A percentile compares a stretch with the other conserved stretches of the same genome.
These are phyloP conservation scores for Phrynocephalus guinanensis DNA, from an alignment of 2,797 vertebrate genomes.

Conservation along the genomic window DNA sequence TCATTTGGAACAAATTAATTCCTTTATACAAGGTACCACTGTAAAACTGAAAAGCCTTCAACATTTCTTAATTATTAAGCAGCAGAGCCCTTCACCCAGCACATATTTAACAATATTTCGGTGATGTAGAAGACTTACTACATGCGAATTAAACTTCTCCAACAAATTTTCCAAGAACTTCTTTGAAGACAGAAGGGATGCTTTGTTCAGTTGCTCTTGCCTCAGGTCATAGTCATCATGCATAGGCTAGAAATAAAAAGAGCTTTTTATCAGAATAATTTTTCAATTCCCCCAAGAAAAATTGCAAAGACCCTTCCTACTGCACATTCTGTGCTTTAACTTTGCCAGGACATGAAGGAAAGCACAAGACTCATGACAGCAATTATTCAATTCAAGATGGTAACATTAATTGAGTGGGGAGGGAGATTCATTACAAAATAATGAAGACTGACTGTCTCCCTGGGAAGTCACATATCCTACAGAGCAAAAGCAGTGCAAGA, in stretches of 20 bases:
- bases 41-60: neutral
- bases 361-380: neutral
- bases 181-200: constrained; percentile 97
- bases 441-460: neutral
- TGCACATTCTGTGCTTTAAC: neutral
- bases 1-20: no score
- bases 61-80: neutral
- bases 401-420: neutral
- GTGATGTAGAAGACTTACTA: constrained; percentile 82
- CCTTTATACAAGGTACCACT: no score
- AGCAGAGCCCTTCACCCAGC: neutral
- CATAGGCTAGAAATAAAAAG: constrained; percentile 88
- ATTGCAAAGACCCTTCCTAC: neutral
- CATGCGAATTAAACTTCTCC: constrained; percentile 98
- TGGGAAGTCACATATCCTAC: neutral
- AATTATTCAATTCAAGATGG: neutral
- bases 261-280: constrained; percentile 41
- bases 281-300: constrained; percentile 21
- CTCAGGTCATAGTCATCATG: constrained; percentile 98
- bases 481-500: neutral
- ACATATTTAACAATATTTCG: neutral
- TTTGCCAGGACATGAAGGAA: neutral
- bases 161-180: constrained; percentile 99
- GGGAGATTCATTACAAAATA: neutral
- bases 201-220: constrained; percentile 98